Base-by-base conservation (phyloP, 2,888 invertebrate species). In the Leptogaster cylindrica region DNA sequence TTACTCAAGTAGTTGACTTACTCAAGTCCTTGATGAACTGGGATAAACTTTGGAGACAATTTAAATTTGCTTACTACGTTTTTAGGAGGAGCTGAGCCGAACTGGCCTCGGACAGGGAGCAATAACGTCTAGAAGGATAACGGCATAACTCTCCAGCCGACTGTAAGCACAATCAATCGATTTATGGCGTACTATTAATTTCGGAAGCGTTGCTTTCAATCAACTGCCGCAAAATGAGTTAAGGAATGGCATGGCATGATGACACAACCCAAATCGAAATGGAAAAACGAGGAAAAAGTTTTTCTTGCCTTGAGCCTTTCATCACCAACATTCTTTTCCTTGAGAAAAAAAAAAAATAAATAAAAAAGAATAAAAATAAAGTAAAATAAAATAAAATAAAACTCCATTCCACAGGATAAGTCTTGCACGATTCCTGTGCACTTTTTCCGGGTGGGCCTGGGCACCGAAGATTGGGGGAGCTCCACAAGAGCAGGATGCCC, bases 181-280 rank as follows among this genome's bases (percentile, higher is more conserved):
- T 64, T 64, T 64, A 64, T 64, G 64, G 64, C 33, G 48, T 48
- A 64, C 46, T 64, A 64, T 64, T 64, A 64, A 64, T 64, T 64
- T 64, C 28, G 44, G 64, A 64, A 64, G 64, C 64, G 44, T 64
- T 64, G 48, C 46, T 31, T 64, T 64, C 64, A 64, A 64, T 64
- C 64, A 64, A 64, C 46, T 64, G 64, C 64, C 64, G 48, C 64
- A 64, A 64, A 64, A 64, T 64, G 48, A 64, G 64, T 64, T 48
- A 18, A 48, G 48, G 46, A 64, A 31, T 31, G 48, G 64, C n/a
- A 33, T 31, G 64, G 64, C 27, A 48, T 20, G 64, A 64, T 64
- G 64, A 64, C 64, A 64, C 48, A 48, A 64, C 64, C 64, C 33
- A 64, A 64, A 48, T 48, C 48, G 64, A 64, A 48, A 64, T 64